phyloP scores from a whole-genome alignment of 2,888 invertebrate species.

The Eupithecia dodoneata region DNA sequence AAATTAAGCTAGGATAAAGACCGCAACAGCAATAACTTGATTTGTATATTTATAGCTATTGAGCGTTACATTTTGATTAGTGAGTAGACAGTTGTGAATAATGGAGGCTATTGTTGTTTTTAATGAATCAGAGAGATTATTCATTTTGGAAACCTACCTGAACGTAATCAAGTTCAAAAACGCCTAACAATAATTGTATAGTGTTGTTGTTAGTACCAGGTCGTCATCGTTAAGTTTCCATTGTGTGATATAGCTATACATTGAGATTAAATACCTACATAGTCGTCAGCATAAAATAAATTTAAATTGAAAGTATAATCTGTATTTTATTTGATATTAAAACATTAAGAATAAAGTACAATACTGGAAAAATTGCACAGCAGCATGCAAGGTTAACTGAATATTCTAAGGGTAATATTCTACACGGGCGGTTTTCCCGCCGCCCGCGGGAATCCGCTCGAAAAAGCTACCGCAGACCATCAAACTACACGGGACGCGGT shows the following conservation, averaged over 20 bases:
- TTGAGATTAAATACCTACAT: slow-evolving; percentile 74
- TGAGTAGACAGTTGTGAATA: slow-evolving; percentile 79
- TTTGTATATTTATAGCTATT: slow-evolving; percentile 82
- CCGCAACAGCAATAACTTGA: slow-evolving; percentile 83
- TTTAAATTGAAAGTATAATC: slow-evolving; percentile 41
- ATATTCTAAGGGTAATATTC: no score
- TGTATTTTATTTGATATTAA: slow-evolving; percentile 13
- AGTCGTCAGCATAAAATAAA: slow-evolving; percentile 81
- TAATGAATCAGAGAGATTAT: slow-evolving; percentile 70
- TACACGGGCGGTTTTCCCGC: no score
- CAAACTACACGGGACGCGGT: no score
- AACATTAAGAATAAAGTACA: background rate
- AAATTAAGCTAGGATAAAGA: slow-evolving; percentile 55
- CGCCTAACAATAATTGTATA: slow-evolving; percentile 43
- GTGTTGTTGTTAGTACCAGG: slow-evolving; percentile 53
- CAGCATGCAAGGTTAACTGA: background rate
- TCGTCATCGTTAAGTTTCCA: slow-evolving; percentile 70
- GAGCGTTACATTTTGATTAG: slow-evolving; percentile 83
- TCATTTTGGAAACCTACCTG: slow-evolving; percentile 61
- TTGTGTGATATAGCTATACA: slow-evolving; percentile 77
- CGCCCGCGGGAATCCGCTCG: no score
- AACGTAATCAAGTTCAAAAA: slow-evolving; percentile 45
- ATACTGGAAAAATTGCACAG: background rate
- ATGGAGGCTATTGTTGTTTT: slow-evolving; percentile 76
- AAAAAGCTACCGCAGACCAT: no score